Conservation (phyloP, 2,797 vertebrate species). For the Gallirallus australis region DNA sequence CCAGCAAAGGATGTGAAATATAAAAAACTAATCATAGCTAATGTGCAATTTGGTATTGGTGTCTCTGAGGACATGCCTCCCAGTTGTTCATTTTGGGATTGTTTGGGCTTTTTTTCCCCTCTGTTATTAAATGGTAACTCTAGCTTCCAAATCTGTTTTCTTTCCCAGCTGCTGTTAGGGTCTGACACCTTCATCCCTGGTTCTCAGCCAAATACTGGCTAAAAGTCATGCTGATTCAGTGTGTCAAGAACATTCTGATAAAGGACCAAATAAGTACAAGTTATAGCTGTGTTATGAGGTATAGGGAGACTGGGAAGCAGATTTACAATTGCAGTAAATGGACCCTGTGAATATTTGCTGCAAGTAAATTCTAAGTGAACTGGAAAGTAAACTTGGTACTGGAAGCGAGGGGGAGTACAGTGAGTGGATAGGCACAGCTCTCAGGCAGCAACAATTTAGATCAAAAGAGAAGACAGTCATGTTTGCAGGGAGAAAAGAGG, state of each 20-base stretch:
- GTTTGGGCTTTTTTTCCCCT: not conserved
- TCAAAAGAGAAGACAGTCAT: not conserved
- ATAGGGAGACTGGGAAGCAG: not conserved
- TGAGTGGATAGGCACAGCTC: not conserved
- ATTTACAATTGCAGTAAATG: not conserved
- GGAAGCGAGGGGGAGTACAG: not conserved
- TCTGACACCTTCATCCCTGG: not conserved
- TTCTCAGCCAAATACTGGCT: not conserved
- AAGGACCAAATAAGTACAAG: not conserved
- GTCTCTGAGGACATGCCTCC: not conserved
- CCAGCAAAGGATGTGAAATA: not conserved
- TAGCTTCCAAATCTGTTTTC: not conserved
- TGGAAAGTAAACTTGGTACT: not conserved
- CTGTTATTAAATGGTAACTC: not conserved
- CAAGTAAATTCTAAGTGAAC: not conserved
- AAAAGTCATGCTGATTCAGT: not conserved
- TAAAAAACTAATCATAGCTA: not conserved
- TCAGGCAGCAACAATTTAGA: not conserved
- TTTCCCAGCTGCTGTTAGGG: not conserved
- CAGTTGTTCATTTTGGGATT: not conserved
- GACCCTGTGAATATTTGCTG: not conserved
- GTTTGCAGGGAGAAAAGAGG: not conserved
- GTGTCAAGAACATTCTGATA: not conserved
- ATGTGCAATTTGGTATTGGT: not conserved
- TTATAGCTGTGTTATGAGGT: not conserved